A percentile compares a stretch with the other conserved stretches of the same genome.
phyloP scores from a whole-genome alignment of 2,797 vertebrate genomes.

The Falco naumanni region DNA sequence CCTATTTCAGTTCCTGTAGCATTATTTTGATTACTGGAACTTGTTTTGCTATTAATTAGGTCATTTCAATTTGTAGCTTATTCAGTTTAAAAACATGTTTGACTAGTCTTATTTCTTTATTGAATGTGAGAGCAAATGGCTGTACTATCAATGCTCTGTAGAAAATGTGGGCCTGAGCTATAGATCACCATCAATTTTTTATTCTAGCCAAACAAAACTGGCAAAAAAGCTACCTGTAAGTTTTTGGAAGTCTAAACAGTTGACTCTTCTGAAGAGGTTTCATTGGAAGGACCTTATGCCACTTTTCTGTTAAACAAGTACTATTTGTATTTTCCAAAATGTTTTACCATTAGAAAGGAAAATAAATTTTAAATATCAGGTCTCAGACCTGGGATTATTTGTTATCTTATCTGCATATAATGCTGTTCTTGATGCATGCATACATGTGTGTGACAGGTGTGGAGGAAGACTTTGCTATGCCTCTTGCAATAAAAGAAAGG shows the following conservation, averaged over 20 bases:
- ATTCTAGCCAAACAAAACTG: not conserved
- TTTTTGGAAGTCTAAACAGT: conserved; percentile 8
- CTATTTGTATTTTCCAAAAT: not conserved
- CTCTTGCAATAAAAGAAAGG: not conserved
- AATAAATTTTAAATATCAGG: not conserved
- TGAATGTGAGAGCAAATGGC: not conserved
- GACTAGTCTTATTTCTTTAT: conserved; percentile 28
- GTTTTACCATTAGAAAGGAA: not conserved
- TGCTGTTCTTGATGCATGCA: not conserved
- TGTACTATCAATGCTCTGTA: not conserved
- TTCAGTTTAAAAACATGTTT: conserved; percentile 6
- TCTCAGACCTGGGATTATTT: not conserved
- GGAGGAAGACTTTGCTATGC: not conserved
- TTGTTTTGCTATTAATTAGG: conserved; percentile 47
- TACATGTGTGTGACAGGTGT: not conserved
- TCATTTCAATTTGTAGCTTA: conserved; percentile 32
- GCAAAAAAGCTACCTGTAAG: not conserved
- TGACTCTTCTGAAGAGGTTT: not conserved
- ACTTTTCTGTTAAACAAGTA: not conserved
- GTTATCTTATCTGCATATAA: not conserved
- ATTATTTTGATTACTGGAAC: conserved; percentile 40
- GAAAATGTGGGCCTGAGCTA: not conserved
- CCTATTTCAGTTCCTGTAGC: not conserved
- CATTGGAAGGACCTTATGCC: not conserved
- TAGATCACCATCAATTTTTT: not conserved